phyloP scores from a whole-genome alignment of 2,888 invertebrate genomes.

The Litoditis marina region DNA sequence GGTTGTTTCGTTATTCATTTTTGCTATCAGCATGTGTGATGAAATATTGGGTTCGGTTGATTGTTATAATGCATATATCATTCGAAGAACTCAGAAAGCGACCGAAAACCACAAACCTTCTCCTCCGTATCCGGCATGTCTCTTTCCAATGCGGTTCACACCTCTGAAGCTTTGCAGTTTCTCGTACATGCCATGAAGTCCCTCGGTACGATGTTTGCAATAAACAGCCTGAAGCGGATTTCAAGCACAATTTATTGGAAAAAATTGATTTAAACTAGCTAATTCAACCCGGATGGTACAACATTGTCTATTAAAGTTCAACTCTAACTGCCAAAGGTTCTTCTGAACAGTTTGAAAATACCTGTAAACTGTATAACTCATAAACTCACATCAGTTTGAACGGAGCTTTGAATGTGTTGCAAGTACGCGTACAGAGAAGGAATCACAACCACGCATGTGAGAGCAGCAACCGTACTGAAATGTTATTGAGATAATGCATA shows the following conservation, averaged over 20 bases:
- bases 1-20: neutral
- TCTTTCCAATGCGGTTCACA: slow-evolving; percentile 11
- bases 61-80: too few species aligned
- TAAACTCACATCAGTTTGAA: slow-evolving; percentile 31
- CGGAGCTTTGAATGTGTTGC: slow-evolving; percentile 40
- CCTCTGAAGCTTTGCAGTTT: slow-evolving; percentile 11
- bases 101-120: too few species aligned
- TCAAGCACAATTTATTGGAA: too few species aligned
- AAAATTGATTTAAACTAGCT: too few species aligned
- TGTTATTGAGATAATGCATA: too few species aligned
- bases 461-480: slow-evolving; percentile 36
- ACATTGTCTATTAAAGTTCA: too few species aligned
- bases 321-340: too few species aligned
- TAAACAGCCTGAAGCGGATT: slow-evolving; percentile 6
- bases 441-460: slow-evolving; percentile 38
- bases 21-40: neutral
- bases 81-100: too few species aligned
- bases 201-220: slow-evolving; percentile 17
- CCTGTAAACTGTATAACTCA: neutral
- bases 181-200: slow-evolving; percentile 13
- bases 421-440: slow-evolving; percentile 42
- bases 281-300: neutral
- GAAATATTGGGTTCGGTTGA: too few species aligned
- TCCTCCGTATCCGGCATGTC: slow-evolving; percentile 38
- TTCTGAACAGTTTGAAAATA: too few species aligned